A percentile compares a stretch with the other conserved stretches of the same genome.
Evolutionary conservation across 2,888 invertebrate genomes (phyloP).

Genomic region (Caenorhabditis sinica): DNA sequence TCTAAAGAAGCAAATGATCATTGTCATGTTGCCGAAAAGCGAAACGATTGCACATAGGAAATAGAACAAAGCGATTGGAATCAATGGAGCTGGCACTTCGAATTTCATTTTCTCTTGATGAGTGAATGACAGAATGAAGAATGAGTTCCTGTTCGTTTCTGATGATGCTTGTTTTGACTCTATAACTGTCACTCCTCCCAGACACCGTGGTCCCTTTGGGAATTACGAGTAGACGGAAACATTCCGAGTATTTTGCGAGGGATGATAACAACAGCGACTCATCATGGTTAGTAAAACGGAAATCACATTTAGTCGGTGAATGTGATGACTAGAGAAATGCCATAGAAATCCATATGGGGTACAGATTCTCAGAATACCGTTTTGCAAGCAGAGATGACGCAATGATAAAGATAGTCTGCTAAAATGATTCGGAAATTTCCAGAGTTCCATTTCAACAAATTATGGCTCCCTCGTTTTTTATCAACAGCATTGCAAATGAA

Average conservation of each 20-base stretch:
- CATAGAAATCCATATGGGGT: neutral
- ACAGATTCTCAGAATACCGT: too few relatives aligned
- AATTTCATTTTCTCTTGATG: neutral
- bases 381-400: too few relatives aligned
- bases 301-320: neutral
- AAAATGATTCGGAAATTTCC: too few relatives aligned
- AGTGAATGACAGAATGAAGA: too few relatives aligned
- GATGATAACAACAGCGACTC: neutral
- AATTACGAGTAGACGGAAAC: neutral
- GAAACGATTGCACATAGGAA: slow-evolving; percentile 24
- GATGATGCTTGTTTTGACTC: neutral
- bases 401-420: too few relatives aligned
- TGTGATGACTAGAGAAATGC: neutral
- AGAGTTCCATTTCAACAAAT: too few relatives aligned
- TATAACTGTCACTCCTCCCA: neutral
- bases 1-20: slow-evolving; percentile 34
- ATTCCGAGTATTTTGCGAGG: neutral
- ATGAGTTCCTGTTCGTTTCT: too few relatives aligned
- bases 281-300: neutral
- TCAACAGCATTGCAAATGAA: too few relatives aligned
- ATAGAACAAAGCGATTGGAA: slow-evolving; percentile 43
- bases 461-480: too few relatives aligned
- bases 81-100: slow-evolving; percentile 16
- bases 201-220: neutral
- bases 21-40: slow-evolving; percentile 12